These are phyloP conservation scores for Xiphophorus maculatus DNA, from an alignment of 2,113 vertebrate species.

Conservation along the genomic window DNA sequence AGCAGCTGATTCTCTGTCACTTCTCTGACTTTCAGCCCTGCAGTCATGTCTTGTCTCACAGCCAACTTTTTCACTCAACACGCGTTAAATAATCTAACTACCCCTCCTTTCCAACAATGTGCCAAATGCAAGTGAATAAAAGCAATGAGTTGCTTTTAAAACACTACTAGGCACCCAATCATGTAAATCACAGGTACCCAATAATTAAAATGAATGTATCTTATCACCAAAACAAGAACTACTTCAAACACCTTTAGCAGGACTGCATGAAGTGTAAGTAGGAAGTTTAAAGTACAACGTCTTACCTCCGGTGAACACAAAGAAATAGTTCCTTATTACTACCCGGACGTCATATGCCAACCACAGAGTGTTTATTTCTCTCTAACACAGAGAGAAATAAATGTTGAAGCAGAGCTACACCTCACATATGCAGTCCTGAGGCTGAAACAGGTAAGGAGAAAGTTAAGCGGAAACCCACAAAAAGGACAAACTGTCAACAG, in stretches of 20 bases:
- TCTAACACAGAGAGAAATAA: constrained; percentile 5
- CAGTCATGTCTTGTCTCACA: constrained; percentile 25
- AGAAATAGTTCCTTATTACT: constrained; percentile 4
- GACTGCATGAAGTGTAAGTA: neutral
- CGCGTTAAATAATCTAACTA: constrained; percentile 8
- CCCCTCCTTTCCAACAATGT: neutral
- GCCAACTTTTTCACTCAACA: constrained; percentile 11
- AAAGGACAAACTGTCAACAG: constrained; percentile 25
- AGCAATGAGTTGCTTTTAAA: neutral
- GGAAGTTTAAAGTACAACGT: constrained; percentile 5
- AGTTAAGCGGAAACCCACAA: constrained; percentile 18
- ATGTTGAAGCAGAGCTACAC: constrained; percentile 5
- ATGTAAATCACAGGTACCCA: neutral
- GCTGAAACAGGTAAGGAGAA: constrained; percentile 42
- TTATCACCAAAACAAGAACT: neutral
- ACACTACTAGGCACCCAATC: neutral
- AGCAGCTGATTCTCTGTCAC: constrained; percentile 43
- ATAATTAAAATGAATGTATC: neutral
- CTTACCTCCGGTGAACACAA: constrained; percentile 50
- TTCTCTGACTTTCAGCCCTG: constrained; percentile 9
- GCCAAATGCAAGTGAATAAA: neutral
- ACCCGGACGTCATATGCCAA: constrained; percentile 14
- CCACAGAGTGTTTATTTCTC: neutral
- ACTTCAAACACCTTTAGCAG: neutral
- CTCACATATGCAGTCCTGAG: constrained; percentile 3